phyloP scores from a whole-genome alignment of 2,797 vertebrate species.

The Amblyraja radiata region DNA sequence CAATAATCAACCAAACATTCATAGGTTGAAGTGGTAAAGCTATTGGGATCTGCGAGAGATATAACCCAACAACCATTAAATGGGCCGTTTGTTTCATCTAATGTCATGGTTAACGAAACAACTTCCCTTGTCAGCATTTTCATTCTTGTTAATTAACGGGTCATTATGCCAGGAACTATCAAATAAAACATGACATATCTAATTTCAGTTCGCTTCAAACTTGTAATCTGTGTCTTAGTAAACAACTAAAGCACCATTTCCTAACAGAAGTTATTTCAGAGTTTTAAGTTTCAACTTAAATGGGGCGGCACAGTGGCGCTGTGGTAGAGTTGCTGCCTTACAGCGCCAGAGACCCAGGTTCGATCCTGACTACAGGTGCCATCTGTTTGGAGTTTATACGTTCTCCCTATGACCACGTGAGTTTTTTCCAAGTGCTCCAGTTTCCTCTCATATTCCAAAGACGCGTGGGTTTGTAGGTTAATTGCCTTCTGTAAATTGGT shows the following conservation, averaged over 20 bases:
- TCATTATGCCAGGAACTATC: neutral
- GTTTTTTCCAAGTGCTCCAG: no score
- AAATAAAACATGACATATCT: neutral
- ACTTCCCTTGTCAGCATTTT: conserved; percentile 40
- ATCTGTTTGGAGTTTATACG: no score
- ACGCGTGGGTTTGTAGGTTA: no score
- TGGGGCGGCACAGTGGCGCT: neutral
- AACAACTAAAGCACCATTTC: conserved; percentile 41
- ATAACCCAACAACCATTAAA: neutral
- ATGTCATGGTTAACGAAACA: conserved; percentile 12
- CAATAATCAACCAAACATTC: neutral
- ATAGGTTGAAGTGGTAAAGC: neutral
- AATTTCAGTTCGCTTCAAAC: neutral
- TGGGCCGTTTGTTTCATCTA: neutral
- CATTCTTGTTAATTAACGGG: conserved; percentile 42
- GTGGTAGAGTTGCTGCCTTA: no score
- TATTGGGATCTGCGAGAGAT: neutral
- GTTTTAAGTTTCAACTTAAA: conserved; percentile 53
- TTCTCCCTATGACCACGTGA: no score
- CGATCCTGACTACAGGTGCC: no score
- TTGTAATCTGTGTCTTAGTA: conserved; percentile 38
- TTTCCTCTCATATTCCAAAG: no score
- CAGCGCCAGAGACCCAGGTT: no score
- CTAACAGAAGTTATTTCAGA: conserved; percentile 41
- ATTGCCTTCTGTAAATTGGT: no score